phyloP scores from a whole-genome alignment of 1,140 invertebrate genomes.

The Ganaspis sp. region DNA sequence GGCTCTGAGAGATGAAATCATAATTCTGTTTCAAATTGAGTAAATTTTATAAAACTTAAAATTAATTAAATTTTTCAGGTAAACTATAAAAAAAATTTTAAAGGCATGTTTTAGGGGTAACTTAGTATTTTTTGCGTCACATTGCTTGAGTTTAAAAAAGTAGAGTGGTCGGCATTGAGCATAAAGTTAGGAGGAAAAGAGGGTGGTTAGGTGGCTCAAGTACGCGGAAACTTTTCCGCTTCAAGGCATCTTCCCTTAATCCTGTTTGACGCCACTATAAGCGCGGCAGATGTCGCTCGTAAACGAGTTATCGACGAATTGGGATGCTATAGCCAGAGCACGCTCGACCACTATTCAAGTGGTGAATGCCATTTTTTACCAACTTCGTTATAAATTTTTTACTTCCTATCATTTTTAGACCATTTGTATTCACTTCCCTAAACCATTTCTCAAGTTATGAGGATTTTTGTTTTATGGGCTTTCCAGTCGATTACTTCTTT shows the following conservation, averaged over 20 bases:
- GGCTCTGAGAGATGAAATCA: no score
- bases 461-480: background rate
- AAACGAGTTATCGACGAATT: constrained; percentile 41
- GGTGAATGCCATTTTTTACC: background rate
- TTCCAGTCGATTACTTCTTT: no score
- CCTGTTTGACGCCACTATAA: background rate
- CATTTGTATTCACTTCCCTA: background rate
- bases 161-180: background rate
- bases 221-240: constrained; percentile 40
- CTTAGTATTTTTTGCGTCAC: background rate
- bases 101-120: no score
- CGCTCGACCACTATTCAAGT: constrained; percentile 32
- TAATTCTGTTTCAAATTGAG: no score
- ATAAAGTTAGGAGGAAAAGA: constrained; percentile 6
- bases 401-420: background rate
- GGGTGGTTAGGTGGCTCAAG: background rate
- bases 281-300: constrained; percentile 36
- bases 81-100: no score
- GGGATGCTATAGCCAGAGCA: constrained; percentile 33
- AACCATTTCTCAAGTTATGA: constrained; percentile 21
- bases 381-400: background rate
- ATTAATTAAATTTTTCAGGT: no score
- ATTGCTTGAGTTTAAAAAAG: background rate
- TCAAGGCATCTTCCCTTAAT: background rate
- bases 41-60: no score